Base-by-base conservation (phyloP, 1,140 invertebrate species). In the Sminthurinus signatus region DNA sequence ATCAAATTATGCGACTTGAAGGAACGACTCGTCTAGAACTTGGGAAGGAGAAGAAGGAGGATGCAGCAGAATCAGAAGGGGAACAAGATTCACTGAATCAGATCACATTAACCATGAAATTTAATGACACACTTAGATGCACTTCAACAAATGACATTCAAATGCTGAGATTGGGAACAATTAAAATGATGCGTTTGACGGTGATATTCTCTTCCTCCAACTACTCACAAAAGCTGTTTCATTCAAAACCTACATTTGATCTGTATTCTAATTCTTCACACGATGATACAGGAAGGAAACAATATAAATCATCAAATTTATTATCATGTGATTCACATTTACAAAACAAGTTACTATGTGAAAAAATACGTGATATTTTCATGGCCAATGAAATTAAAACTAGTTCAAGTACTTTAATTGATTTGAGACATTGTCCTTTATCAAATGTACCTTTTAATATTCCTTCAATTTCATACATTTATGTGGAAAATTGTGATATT, bases 121-220 rank as follows among this genome's bases (percentile, higher is more conserved):
- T n/a, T n/a, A n/a, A n/a, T n/a, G n/a, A n/a, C n/a, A n/a, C n/a
- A n/a, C n/a, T n/a, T n/a, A n/a, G n/a, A n/a, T n/a, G n/a, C n/a
- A n/a, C n/a, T n/a, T n/a, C n/a, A n/a, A n/a, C n/a, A n/a, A n/a
- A n/a, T n/a, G n/a, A n/a, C n/a, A n/a, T n/a, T n/a, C n/a, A n/a
- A n/a, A n/a, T n/a, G n/a, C n/a, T n/a, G n/a, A 64, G 58, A 56
- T 64, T 54, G 50, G 61, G 31, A 55, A 56, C 66, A 64, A 68
- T 68, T 68, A 68, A 68, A 52, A 64, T 56, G 66, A 64, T 68
- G 56, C 59, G 58, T 59, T 61, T 69, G 63, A 69, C 67, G 32
- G 60, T 69, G 58, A 64, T 69, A 60, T 64, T 36, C 32, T 21
- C 23, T n/a, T n/a, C 51, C 46, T 46, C 27, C 43, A 65, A 48